Evolutionary conservation across 2,888 invertebrate genomes (phyloP).

Genomic region (Mesorhabditis sp.): DNA sequence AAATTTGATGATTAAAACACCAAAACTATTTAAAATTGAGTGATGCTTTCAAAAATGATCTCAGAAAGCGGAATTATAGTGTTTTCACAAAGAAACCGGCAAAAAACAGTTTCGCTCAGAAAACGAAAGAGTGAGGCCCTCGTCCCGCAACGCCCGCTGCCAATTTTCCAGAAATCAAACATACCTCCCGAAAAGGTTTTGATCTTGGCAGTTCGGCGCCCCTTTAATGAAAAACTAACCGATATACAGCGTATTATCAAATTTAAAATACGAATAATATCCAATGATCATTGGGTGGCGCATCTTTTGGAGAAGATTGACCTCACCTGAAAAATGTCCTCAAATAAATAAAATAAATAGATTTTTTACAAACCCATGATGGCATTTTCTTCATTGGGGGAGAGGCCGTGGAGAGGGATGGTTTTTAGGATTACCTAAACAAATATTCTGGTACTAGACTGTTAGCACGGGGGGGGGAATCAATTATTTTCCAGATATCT

Average conservation of each 20-base stretch:
- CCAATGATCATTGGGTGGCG: slow-evolving; percentile 74
- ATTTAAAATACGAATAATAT: slow-evolving; percentile 70
- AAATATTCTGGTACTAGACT: not conserved
- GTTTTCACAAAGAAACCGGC: no score
- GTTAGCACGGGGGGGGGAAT: slow-evolving; percentile 10
- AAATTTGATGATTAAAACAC: no score
- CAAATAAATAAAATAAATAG: slow-evolving; percentile 4
- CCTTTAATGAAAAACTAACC: slow-evolving; percentile 15
- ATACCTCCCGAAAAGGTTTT: no score
- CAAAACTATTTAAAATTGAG: no score
- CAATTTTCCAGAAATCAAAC: no score
- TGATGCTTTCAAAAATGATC: no score
- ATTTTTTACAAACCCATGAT: slow-evolving; percentile 28
- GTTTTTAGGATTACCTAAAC: slow-evolving; percentile 71
- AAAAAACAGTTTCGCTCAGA: no score
- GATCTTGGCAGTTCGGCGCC: no score
- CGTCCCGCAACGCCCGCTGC: no score
- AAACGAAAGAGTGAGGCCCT: no score
- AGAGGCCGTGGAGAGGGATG: slow-evolving; percentile 69
- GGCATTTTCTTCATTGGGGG: slow-evolving; percentile 37
- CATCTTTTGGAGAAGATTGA: slow-evolving; percentile 70
- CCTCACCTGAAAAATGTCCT: slow-evolving; percentile 39
- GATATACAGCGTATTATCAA: slow-evolving; percentile 35
- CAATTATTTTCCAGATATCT: not conserved
- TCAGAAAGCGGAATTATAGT: no score